Base-by-base conservation (phyloP, 2,888 invertebrate genomes). In the Brenthis ino region DNA sequence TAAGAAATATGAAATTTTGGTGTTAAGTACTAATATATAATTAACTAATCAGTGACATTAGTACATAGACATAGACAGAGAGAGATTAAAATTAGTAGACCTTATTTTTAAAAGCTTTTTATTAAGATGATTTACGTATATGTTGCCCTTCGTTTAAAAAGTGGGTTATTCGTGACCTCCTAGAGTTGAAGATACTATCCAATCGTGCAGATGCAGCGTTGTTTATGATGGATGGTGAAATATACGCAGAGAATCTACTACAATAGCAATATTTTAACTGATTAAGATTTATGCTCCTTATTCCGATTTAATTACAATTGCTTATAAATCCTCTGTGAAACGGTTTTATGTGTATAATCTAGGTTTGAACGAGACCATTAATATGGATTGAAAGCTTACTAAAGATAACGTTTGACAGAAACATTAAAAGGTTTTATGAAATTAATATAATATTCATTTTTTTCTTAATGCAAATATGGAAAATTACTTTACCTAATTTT, bases 91-190 rank as follows among this genome's bases (percentile, higher is more conserved):
- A 20, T 55, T 13, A 2, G 28, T 55, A 55, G 13, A 24, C 5
- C 37, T 14, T 57, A n/a, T 6, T 1, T 24, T 48, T 2, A n/a
- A n/a, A 24, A 28, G n/a, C 16, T 37, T 20, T 53, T 53, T 4
- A 37, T 37, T 37, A 33, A 63, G 8, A 37, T 20, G 53, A 53
- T 63, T 43, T 14, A 63, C 53, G 20, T 53, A 63, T 63, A 51
- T 37, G 14, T 43, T 63, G 43, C 53, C 53, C 53, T 63, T 53
- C 53, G 37, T 13, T n/a, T 53, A 63, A 53, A 43, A 63, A 63
- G 51, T 50, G 56, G 67, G 61, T 63, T 63, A 63, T 33, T 67
- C 61, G 67, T 56, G 67, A 63, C 56, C 37, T 51, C 20, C 20
- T 20, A 20, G 20, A 20, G 54, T 14, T 50, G 12, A 2, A 56